Conservation (phyloP, 1,140 invertebrate genomes). For the Drosophila neocordata region DNA sequence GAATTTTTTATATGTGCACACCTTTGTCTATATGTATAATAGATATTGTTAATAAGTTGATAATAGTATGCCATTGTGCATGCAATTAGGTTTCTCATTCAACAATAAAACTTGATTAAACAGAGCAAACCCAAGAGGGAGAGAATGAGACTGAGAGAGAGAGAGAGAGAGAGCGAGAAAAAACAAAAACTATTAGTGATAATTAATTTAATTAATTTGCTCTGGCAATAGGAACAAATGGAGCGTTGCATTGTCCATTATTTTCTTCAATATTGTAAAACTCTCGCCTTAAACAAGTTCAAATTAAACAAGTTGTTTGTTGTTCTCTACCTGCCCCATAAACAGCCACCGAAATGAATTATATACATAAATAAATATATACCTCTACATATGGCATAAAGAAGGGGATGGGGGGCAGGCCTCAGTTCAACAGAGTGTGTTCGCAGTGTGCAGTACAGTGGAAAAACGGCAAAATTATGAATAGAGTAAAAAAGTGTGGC, state of each 20-base stretch:
- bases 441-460: conserved; percentile 35
- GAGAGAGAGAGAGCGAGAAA: conserved; percentile 7
- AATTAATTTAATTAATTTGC: conserved; percentile 77
- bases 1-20: not conserved
- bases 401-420: no score
- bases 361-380: conserved; percentile 20
- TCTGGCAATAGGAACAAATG: conserved; percentile 41
- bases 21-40: conserved; percentile 26
- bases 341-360: not conserved
- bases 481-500: conserved; percentile 36
- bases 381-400: no score
- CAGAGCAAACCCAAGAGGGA: conserved; percentile 4
- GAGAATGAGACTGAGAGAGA: conserved; percentile 18
- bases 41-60: conserved; percentile 29
- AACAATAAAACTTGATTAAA: conserved; percentile 53
- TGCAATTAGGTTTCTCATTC: conserved; percentile 36
- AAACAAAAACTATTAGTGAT: conserved; percentile 59
- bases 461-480: conserved; percentile 47
- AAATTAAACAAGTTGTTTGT: conserved; percentile 4
- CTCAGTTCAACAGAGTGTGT: conserved; percentile 26
- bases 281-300: conserved; percentile 13
- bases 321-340: not conserved
- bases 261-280: not conserved
- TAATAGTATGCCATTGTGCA: conserved; percentile 16
- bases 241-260: conserved; percentile 34